Conservation (phyloP, 2,888 invertebrate genomes). For the Cabera pusaria region DNA sequence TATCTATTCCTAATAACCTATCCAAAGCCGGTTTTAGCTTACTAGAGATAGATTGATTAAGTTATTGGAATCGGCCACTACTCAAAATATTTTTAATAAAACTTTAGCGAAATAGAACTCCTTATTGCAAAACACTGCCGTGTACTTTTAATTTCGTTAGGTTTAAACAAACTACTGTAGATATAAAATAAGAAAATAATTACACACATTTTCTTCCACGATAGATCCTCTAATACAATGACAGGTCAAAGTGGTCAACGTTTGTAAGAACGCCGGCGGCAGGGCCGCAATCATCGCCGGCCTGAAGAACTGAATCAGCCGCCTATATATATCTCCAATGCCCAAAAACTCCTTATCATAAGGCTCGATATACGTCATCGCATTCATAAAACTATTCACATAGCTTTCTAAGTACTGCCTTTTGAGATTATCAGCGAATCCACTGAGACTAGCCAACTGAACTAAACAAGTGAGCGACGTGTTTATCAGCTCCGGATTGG, state of each 20-base stretch:
- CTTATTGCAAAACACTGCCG: too few relatives aligned
- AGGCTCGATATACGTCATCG: conserved; percentile 71
- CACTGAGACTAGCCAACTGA: conserved; percentile 85
- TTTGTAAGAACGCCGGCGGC: conserved; percentile 69
- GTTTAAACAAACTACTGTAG: too few relatives aligned
- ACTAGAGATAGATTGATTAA: too few relatives aligned
- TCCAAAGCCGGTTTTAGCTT: too few relatives aligned
- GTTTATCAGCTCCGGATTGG: conserved; percentile 88
- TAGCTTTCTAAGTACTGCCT: conserved; percentile 75
- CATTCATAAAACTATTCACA: conserved; percentile 69
- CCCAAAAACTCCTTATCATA: conserved; percentile 71
- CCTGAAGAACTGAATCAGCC: conserved; percentile 72
- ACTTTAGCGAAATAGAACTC: too few relatives aligned
- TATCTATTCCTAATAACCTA: too few relatives aligned
- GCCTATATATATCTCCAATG: conserved; percentile 72
- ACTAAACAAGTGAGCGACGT: conserved; percentile 92
- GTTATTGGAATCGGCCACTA: too few relatives aligned
- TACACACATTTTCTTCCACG: conserved; percentile 73
- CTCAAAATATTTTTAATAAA: too few relatives aligned
- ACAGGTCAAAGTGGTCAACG: conserved; percentile 68
- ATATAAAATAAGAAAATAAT: too few relatives aligned
- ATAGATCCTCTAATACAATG: conserved; percentile 72
- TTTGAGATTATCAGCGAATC: conserved; percentile 61
- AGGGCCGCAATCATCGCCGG: conserved; percentile 65
- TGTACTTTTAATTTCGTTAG: too few relatives aligned